Evolutionary conservation across 2,888 invertebrate species (phyloP), one percentile per base, ranked within the genome.

Genomic region (Agrenia bidenticulata): DNA sequence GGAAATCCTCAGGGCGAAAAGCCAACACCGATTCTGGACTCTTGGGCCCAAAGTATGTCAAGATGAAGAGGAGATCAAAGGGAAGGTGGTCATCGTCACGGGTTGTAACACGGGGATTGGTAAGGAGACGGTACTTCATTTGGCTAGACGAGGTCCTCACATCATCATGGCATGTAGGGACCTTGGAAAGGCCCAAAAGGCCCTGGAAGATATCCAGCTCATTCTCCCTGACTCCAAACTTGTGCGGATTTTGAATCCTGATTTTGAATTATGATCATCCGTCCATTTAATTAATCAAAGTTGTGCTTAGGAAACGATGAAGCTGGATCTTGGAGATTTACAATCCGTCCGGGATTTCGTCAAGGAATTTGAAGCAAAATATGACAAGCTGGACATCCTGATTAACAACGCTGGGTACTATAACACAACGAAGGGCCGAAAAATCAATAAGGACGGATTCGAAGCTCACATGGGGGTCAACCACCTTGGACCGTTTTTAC

Each of bases 401-500:
- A 74, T 81, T 9, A 79, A 79, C 70, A 81, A 81, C 76, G 81
- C 80, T 15, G 81, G 81, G 1, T 74, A 81, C 7, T 54, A 69
- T 75, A 70, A 70, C 23, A 72, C 61, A 7, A 66, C 62, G 24
- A 54, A 56, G 2, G 54, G 19, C 13, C 15, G 68, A 13, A 37
- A 55, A 17, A 72, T 75, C 70, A 76, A 76, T 64, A 77, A 71
- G 73, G 74, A 81, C 60, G 79, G 79, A 2, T 77, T 79, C 64
- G 81, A 81, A 74, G 71, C 77, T 27, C 80, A 81, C 66, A 80
- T 81, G 72, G 80, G 79, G 27, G 77, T 80, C 5, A 81, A 81
- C 67, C 78, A 81, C 64, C 74, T 81, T 62, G 81, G 81, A 1
- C 83, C 83, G 70, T 83, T 82, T 74, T 78, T 81, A 15, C 73